Base-by-base conservation (phyloP, 2,888 invertebrate species). In the Dorcus hopei region DNA sequence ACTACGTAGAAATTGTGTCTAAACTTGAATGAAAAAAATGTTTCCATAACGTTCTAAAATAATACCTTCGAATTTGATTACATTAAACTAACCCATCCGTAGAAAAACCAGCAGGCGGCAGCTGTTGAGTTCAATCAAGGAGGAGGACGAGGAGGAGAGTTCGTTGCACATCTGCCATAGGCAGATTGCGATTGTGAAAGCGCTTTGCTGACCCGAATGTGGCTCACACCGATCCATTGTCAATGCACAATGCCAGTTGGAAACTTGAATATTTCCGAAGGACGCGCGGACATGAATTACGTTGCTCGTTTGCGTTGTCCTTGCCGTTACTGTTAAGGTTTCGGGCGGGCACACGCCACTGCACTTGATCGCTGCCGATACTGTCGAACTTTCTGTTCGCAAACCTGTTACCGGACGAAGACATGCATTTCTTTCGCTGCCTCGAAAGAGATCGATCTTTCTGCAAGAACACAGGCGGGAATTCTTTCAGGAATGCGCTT, bases 191-290 rank as follows among this genome's bases (percentile, higher is more conserved):
- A 51, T 61, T 58, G 59, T 59, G 63, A 61, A 61, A 63, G 63
- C 59, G 61, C 47, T 50, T 40, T 33, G 54, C 47, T 61, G 64
- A 64, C 63, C 64, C 56, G 57, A 49, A 58, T 63, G 50, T 19
- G 38, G 14, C 45, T 41, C 11, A 50, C 54, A 52, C 59, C 52
- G 50, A 52, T 47, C 59, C 64, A 64, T 64, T 64, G 61, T 64
- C 59, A 61, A 54, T 52, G 55, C 49, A 55, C 59, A 61, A 63
- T 59, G 57, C 54, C 63, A 54, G 40, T 58, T 54, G 50, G 26
- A 54, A 45, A 50, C 50, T 42, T 54, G 57, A 61, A 61, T 60
- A 57, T 55, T 61, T 64, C 39, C 49, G 58, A 64, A 64, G 64
- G 64, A 51, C 59, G 57, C 49, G 38, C 41, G 33, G 38, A 56